Base-by-base conservation (phyloP, 2,888 invertebrate genomes). In the Zeuzera pyrina region DNA sequence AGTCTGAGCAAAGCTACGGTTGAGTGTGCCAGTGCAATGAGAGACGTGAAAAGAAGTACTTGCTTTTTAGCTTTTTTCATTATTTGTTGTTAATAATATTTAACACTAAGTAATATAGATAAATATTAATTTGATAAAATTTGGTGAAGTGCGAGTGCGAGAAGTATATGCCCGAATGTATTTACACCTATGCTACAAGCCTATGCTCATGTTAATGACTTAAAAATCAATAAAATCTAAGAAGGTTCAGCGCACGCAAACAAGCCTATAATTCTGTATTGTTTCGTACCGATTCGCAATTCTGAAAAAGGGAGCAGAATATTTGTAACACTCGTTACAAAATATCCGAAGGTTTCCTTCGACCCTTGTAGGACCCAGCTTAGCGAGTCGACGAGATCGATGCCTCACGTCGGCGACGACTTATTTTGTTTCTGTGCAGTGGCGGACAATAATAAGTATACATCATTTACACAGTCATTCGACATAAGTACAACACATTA, bases 361-460 rank as follows among this genome's bases (percentile, higher is more conserved):
- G 61, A 66, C 67, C 70, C 70, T 66, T 57, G 57, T 54, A 57
- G 57, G 56, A 49, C 50, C 51, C 56, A 52, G 63, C 66, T 72
- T 71, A 69, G 49, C 46, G 54, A 49, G 58, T 57, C 52, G 39
- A 30, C 38, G 46, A 60, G 72, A 70, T 66, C 69, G 73, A 70
- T 69, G 62, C 52, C 43, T 37, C 48, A 35, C 41, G 51, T 49
- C 42, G 33, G 43, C 49, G 39, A 44, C 45, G 45, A 53, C 55
- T 58, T 57, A 57, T 52, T 52, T 51, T 43, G 45, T 39, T 51
- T 39, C 50, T 44, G 49, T 57, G 57, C 49, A 54, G 49, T 55
- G 44, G 41, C 35, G 33, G 39, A 39, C 45, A 42, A 48, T 44
- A 50, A 49, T 22, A 46, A 33, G 41, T 30, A 41, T 38, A 35